Evolutionary conservation across 2,888 invertebrate species (phyloP).

Genomic region (Stenoptilia bipunctidactyla): DNA sequence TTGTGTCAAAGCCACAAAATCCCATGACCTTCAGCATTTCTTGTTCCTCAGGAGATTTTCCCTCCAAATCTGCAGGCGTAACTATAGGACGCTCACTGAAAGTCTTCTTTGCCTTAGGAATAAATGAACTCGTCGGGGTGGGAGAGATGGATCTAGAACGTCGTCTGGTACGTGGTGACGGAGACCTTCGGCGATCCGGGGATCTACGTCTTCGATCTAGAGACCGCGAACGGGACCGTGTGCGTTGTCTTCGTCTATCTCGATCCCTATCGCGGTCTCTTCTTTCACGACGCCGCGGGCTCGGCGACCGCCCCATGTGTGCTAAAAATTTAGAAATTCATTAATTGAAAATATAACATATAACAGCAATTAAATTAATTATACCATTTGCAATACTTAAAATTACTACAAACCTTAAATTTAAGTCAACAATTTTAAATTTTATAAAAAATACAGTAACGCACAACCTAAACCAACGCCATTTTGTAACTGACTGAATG

Average conservation of each 20-base stretch:
- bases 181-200: constrained; percentile 48
- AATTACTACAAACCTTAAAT: constrained; percentile 33
- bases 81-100: constrained; percentile 75
- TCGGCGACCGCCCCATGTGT: constrained; percentile 61
- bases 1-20: constrained; percentile 94
- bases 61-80: constrained; percentile 88
- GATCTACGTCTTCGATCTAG: constrained; percentile 45
- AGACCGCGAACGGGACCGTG: constrained; percentile 54
- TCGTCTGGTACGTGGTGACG: constrained; percentile 32
- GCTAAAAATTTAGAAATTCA: constrained; percentile 11
- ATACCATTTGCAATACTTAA: not conserved
- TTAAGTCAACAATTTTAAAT: constrained; percentile 46
- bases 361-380: not conserved
- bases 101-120: constrained; percentile 42
- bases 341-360: constrained; percentile 1
- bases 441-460: constrained; percentile 48
- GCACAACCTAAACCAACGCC: constrained; percentile 53
- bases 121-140: constrained; percentile 46
- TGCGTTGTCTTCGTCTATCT: constrained; percentile 46
- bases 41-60: constrained; percentile 90
- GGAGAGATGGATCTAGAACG: constrained; percentile 47
- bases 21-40: constrained; percentile 98
- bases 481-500: constrained; percentile 34
- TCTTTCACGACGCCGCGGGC: constrained; percentile 50
- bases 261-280: constrained; percentile 53